phyloP scores from a whole-genome alignment of 2,888 invertebrate genomes.

The Octonoba sinensis region DNA sequence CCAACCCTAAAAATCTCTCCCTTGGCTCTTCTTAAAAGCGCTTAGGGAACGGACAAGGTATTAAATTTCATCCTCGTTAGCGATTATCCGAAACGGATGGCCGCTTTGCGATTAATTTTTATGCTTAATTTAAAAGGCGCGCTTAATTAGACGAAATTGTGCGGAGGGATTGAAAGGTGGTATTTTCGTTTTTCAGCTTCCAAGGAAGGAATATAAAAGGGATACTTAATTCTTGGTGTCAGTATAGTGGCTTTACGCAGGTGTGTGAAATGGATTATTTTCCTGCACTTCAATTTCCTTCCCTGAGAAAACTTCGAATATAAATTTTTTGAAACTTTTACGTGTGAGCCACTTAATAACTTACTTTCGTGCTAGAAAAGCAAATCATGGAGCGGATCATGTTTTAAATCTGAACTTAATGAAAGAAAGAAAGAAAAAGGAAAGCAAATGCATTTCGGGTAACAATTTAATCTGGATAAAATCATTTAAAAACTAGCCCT shows the following conservation, averaged over 20 bases:
- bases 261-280: too few species aligned
- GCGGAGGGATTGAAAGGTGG: background rate
- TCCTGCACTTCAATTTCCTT: too few species aligned
- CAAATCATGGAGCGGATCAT: too few species aligned
- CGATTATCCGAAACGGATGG: slow-evolving; percentile 46
- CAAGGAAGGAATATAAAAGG: background rate
- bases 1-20: slow-evolving; percentile 14
- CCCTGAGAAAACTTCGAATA: too few species aligned
- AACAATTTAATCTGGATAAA: too few species aligned
- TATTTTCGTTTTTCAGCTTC: background rate
- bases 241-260: background rate
- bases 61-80: slow-evolving; percentile 57
- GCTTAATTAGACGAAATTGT: slow-evolving; percentile 41
- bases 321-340: too few species aligned
- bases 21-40: slow-evolving; percentile 28
- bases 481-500: too few species aligned
- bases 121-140: slow-evolving; percentile 50
- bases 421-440: too few species aligned
- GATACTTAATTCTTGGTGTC: background rate
- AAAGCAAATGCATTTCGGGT: too few species aligned
- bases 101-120: slow-evolving; percentile 53
- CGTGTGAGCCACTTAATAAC: background rate
- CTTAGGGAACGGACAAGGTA: slow-evolving; percentile 28
- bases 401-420: too few species aligned
- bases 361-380: background rate